These are phyloP conservation scores for Mythimna impura DNA, from an alignment of 2,888 invertebrate genomes.

Conservation along the genomic window DNA sequence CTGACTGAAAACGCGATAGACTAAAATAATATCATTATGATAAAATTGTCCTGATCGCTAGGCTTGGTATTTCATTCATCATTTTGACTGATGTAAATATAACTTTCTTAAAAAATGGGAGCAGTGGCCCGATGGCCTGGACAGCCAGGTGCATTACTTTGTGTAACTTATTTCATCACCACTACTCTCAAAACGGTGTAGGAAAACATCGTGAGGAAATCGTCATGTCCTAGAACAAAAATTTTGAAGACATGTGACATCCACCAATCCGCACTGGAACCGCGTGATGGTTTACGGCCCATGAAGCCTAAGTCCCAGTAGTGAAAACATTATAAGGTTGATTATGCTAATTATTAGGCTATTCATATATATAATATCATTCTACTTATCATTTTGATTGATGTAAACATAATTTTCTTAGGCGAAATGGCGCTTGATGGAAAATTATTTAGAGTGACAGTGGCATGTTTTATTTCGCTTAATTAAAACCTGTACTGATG, in stretches of 20 bases:
- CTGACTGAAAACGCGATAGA: slow-evolving; percentile 62
- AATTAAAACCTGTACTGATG: slow-evolving; percentile 40
- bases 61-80: neutral
- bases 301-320: no score
- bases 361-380: no score
- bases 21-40: slow-evolving; percentile 41
- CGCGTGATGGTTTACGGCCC: no score
- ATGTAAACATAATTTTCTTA: slow-evolving; percentile 14
- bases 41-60: slow-evolving; percentile 34
- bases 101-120: neutral
- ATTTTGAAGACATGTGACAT: no score
- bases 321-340: no score
- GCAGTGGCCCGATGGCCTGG: no score
- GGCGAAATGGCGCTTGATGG: slow-evolving; percentile 5
- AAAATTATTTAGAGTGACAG: slow-evolving; percentile 36
- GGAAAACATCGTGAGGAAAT: no score
- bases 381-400: slow-evolving; percentile 22
- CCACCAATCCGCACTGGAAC: no score
- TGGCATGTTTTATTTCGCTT: slow-evolving; percentile 37
- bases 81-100: slow-evolving; percentile 7
- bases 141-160: no score
- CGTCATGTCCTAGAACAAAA: no score
- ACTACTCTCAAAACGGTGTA: no score
- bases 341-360: slow-evolving; percentile 3
- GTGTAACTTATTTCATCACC: no score